phyloP scores from a whole-genome alignment of 2,888 invertebrate species.

The Ceraclea dissimilis region DNA sequence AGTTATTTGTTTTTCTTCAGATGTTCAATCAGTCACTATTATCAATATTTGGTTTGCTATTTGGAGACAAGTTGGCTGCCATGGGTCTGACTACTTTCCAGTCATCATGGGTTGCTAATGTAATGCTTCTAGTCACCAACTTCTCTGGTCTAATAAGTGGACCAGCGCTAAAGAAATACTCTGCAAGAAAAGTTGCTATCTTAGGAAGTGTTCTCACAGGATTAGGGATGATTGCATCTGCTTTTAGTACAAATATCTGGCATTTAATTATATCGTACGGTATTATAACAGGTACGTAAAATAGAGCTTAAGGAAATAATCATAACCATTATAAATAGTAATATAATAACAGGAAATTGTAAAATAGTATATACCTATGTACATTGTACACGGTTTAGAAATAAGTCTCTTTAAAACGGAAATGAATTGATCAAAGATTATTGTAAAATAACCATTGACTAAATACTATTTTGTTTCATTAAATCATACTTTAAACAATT shows the following conservation, averaged over 20 bases:
- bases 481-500: no score
- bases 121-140: constrained; percentile 57
- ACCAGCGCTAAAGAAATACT: constrained; percentile 50
- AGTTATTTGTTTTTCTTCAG: no score
- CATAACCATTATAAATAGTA: neutral
- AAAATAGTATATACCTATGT: no score
- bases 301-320: neutral
- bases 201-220: constrained; percentile 39
- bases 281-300: constrained; percentile 37
- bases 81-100: constrained; percentile 60
- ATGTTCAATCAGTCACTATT: constrained; percentile 65
- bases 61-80: constrained; percentile 54
- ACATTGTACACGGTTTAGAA: no score
- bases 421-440: no score
- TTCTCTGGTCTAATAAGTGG: constrained; percentile 64
- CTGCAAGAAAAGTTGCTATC: constrained; percentile 41
- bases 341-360: neutral
- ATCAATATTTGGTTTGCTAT: constrained; percentile 62
- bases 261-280: constrained; percentile 45
- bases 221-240: constrained; percentile 41
- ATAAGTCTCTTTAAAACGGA: no score
- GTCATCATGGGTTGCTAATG: constrained; percentile 59
- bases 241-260: constrained; percentile 40
- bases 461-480: no score
- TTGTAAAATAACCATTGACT: no score